Evolutionary conservation across 1,140 invertebrate genomes (phyloP).

Genomic region (Venustaconcha ellipsiformis): DNA sequence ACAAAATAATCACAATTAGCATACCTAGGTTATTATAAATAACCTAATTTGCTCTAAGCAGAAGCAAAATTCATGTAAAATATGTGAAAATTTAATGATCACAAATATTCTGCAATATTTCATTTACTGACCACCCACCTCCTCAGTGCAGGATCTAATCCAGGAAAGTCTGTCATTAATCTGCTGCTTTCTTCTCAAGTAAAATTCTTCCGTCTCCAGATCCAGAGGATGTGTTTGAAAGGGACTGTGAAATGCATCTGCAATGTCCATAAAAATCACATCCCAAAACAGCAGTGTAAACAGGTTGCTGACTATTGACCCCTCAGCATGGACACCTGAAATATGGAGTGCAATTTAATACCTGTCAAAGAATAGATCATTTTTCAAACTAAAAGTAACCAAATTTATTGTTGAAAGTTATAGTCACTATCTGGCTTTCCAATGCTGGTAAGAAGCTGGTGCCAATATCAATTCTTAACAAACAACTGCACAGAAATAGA

Average conservation of each 20-base stretch:
- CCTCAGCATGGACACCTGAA: slow-evolving; percentile 79
- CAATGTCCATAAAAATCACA: slow-evolving; percentile 76
- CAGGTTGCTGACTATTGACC: slow-evolving; percentile 75
- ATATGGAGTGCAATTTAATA: slow-evolving; percentile 4
- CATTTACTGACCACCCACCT: slow-evolving; percentile 34
- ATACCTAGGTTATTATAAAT: too few species aligned
- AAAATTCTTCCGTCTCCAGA: slow-evolving; percentile 76
- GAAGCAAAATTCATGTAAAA: too few species aligned
- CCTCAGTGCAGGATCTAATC: slow-evolving; percentile 57
- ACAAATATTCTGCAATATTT: too few species aligned
- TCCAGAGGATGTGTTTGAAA: slow-evolving; percentile 81
- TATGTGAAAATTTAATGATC: too few species aligned
- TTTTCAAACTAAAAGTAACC: not conserved
- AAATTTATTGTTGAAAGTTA: not conserved
- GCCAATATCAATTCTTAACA: not conserved
- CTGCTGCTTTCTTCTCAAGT: slow-evolving; percentile 72
- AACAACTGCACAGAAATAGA: not conserved
- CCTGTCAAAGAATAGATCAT: not conserved
- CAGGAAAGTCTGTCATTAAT: slow-evolving; percentile 73
- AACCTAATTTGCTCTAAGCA: too few species aligned
- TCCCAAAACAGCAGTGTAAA: slow-evolving; percentile 84
- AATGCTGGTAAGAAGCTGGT: not conserved
- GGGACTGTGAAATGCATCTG: slow-evolving; percentile 77
- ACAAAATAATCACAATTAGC: too few species aligned
- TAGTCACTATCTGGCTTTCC: not conserved